phyloP scores from a whole-genome alignment of 2,888 invertebrate species.

The Myathropa florea region DNA sequence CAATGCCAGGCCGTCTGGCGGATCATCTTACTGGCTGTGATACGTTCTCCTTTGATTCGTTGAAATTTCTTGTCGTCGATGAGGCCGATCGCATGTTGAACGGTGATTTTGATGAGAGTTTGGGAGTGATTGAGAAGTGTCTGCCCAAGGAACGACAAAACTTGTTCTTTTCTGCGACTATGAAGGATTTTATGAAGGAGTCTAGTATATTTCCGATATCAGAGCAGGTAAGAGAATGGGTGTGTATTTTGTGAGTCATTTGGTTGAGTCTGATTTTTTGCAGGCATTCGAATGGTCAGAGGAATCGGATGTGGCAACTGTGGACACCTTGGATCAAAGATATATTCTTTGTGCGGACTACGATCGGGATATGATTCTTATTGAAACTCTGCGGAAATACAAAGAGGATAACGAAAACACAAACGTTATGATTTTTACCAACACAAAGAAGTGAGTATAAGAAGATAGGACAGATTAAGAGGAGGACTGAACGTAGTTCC shows the following conservation, averaged over 20 bases:
- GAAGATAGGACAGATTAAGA: not conserved
- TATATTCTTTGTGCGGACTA: constrained; percentile 95
- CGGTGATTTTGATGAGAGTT: constrained; percentile 91
- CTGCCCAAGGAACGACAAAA: constrained; percentile 92
- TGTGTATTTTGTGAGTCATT: not conserved
- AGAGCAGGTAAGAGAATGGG: constrained; percentile 82
- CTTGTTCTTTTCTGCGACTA: constrained; percentile 96
- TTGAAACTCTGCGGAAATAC: constrained; percentile 90
- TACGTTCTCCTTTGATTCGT: constrained; percentile 88
- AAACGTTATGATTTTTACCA: constrained; percentile 96
- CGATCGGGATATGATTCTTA: constrained; percentile 95
- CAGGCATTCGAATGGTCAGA: constrained; percentile 85
- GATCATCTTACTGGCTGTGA: constrained; percentile 95
- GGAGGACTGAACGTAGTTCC: no score
- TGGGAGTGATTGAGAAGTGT: constrained; percentile 89
- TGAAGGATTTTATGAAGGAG: constrained; percentile 90
- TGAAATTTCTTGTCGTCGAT: constrained; percentile 95
- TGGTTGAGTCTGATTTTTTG: not conserved
- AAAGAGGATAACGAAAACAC: constrained; percentile 87
- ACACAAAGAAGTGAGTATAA: constrained; percentile 93
- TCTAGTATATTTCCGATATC: constrained; percentile 84
- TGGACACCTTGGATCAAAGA: constrained; percentile 93
- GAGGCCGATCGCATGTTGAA: constrained; percentile 93
- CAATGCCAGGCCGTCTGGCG: constrained; percentile 96
- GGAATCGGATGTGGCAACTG: constrained; percentile 88